Base-by-base conservation (phyloP, 2,888 invertebrate genomes). In the Iselma pallidipennis region DNA sequence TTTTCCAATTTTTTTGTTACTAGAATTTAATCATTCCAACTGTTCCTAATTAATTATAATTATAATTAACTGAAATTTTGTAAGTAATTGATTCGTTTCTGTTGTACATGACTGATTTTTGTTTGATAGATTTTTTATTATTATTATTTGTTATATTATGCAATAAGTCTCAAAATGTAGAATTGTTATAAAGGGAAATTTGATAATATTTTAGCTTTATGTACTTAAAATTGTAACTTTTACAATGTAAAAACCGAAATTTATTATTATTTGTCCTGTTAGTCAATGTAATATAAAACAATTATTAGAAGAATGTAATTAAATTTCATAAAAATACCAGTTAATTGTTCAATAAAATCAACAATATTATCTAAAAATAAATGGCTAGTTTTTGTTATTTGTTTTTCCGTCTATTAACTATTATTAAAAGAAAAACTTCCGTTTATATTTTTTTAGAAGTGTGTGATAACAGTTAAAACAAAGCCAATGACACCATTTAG, bases 1-100 rank as follows among this genome's bases (percentile, higher is more conserved):
- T 50, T 50, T 52, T 57, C 29, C 2, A 49, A 48, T 55, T 25
- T 16, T 48, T 53, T 57, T 57, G 29, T 58, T 62, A 42, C 57
- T 54, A 37, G 21, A 31, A 23, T 37, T n/a, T 29, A 51, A 12
- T 21, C 51, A 51, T 51, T 51, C 51, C 51, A 26, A 21, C 10
- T 51, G 51, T 51, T 51, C 28, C 26, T 51, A 51, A 31, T 51
- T 49, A 19, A 51, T 12, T 49, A 16, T 25, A 50, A 14, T 49
- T 21, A 50, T 16, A 21, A 10, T 19, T 7, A 21, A 10, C 14
- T 4, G 7, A n/a, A n/a, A n/a, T n/a, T n/a, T n/a, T n/a, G 7
- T 6, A 16, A 14, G 14, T 33, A 33, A 33, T 16, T 33, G 6
- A 12, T 14, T 33, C 7, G 5, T 33, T 33, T 33, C 14, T n/a